phyloP scores from a whole-genome alignment of 2,113 vertebrate species.

The western clawed frog (Xenopus tropicalis) region DNA sequence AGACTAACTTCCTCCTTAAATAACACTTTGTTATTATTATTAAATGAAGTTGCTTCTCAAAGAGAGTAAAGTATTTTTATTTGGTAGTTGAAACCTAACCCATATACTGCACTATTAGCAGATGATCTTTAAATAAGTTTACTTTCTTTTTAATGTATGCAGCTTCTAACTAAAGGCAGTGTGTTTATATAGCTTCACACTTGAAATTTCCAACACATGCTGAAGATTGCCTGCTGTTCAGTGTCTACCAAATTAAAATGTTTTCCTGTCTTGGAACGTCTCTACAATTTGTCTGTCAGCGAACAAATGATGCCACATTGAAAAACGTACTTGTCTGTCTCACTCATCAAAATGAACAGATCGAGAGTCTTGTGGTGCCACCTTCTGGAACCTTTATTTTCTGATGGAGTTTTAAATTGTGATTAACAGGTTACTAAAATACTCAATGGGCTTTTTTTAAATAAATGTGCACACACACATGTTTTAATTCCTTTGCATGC shows the following conservation, averaged over 20 bases:
- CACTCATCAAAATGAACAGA: slow-evolving; percentile 8
- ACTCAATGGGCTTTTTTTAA: not conserved
- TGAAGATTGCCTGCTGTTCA: slow-evolving; percentile 36
- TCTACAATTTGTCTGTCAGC: slow-evolving; percentile 40
- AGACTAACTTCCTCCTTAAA: no score
- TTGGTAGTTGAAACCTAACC: no score
- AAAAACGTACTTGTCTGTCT: slow-evolving; percentile 17
- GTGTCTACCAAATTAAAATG: slow-evolving; percentile 43
- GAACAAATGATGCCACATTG: slow-evolving; percentile 27
- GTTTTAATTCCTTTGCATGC: no score
- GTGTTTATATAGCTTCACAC: slow-evolving; percentile 27
- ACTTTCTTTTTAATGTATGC: slow-evolving; percentile 19
- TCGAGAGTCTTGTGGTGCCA: slow-evolving; percentile 36
- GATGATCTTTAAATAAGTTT: slow-evolving; percentile 33
- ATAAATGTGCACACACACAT: not conserved
- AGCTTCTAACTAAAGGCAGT: slow-evolving; percentile 19
- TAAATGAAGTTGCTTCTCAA: no score
- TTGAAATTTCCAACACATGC: slow-evolving; percentile 39
- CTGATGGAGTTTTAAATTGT: not conserved
- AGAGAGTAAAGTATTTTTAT: no score
- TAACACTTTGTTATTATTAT: no score
- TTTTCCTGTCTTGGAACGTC: slow-evolving; percentile 39
- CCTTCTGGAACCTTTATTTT: slow-evolving; percentile 21
- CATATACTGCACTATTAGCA: not conserved
- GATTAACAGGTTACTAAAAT: not conserved